A percentile compares a stretch with the other conserved stretches of the same genome.
Conservation (phyloP, 2,113 vertebrate species). For the Notothenia coriiceps region DNA sequence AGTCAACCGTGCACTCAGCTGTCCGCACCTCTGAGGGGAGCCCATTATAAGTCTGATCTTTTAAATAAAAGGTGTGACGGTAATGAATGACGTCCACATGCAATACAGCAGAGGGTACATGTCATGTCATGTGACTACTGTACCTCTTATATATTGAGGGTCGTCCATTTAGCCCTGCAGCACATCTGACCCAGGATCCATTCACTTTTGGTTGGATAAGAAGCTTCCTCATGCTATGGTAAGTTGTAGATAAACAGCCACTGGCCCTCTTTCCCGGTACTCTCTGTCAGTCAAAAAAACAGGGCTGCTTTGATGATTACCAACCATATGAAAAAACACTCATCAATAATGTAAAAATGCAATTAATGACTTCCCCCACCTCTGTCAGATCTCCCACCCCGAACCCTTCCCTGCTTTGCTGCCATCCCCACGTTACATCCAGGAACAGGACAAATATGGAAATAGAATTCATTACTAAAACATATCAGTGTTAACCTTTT, state of each 20-base stretch:
- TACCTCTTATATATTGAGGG: slow-evolving; percentile 48
- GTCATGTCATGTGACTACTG: slow-evolving; percentile 23
- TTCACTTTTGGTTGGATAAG: slow-evolving; percentile 32
- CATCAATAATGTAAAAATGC: slow-evolving; percentile 84
- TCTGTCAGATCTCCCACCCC: slow-evolving; percentile 76
- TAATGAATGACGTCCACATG: slow-evolving; percentile 35
- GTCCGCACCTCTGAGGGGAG: slow-evolving; percentile 34
- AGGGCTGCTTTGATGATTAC: slow-evolving; percentile 79
- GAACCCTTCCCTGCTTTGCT: slow-evolving; percentile 48
- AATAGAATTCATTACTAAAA: slow-evolving; percentile 78
- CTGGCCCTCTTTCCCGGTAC: slow-evolving; percentile 50
- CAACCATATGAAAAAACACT: slow-evolving; percentile 65
- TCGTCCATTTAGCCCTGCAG: slow-evolving; percentile 18
- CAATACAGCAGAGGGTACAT: slow-evolving; percentile 1
- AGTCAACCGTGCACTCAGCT: slow-evolving; percentile 41
- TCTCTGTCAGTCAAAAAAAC: slow-evolving; percentile 63
- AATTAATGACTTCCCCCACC: slow-evolving; percentile 81
- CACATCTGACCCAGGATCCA: slow-evolving; percentile 5
- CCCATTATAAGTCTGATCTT: not conserved
- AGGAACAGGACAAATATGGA: slow-evolving; percentile 76
- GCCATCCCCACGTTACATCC: slow-evolving; percentile 38
- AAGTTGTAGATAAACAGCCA: slow-evolving; percentile 73
- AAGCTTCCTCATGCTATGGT: slow-evolving; percentile 46
- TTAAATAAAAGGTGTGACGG: not conserved
- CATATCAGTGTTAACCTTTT: slow-evolving; percentile 76